Conservation (phyloP, 2,888 invertebrate species). For the Aphodius sticticus region DNA sequence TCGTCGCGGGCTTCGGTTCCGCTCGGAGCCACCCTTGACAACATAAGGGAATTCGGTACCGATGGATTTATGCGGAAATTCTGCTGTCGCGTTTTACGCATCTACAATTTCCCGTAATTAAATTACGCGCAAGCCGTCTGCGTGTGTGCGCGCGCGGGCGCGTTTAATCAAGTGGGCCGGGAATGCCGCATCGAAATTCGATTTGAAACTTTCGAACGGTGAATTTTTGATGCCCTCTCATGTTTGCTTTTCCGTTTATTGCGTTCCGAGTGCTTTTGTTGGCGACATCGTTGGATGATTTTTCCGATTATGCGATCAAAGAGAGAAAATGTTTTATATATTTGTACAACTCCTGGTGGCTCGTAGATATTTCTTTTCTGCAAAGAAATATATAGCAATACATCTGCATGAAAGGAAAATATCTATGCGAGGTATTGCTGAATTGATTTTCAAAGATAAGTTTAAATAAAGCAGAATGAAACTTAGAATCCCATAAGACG, state of each 20-base stretch:
- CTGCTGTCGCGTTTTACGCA: background rate
- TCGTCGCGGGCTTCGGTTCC: background rate
- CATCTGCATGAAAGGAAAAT: no score
- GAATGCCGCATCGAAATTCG: background rate
- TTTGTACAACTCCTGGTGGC: no score
- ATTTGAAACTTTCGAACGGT: background rate
- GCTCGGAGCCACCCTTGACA: background rate
- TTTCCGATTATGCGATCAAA: no score
- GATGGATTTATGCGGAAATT: slow-evolving; percentile 4
- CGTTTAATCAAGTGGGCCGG: background rate
- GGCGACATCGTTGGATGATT: no score
- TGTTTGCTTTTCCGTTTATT: background rate
- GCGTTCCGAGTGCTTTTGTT: background rate
- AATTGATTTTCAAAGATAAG: no score
- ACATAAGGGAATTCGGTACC: background rate
- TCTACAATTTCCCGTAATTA: background rate
- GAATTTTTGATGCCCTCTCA: background rate
- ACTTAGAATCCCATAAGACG: no score
- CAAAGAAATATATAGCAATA: no score
- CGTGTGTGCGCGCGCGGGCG: background rate
- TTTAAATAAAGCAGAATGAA: no score
- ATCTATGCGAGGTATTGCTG: no score
- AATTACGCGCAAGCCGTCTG: background rate
- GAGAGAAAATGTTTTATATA: no score
- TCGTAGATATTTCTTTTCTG: no score